Conservation (phyloP, 2,888 invertebrate species). For the Drosophila melanosoma region DNA sequence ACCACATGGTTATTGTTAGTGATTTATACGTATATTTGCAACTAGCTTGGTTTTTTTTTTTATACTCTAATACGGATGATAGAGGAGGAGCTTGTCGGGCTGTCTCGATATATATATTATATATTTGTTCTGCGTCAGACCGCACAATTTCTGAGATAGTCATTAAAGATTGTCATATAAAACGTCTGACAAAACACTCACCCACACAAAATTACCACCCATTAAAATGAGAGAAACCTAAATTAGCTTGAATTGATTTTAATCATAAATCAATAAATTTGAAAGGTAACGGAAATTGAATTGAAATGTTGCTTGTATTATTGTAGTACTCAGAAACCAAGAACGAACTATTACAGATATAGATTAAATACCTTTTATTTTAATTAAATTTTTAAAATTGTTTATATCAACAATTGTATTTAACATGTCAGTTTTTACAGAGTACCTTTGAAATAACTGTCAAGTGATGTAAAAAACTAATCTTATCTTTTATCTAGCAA, state of each 20-base stretch:
- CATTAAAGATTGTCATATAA: neutral
- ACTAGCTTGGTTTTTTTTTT: neutral
- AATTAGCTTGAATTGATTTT: neutral
- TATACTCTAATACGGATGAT: neutral
- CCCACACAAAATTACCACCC: neutral
- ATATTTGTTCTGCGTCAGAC: neutral
- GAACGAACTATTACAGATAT: neutral
- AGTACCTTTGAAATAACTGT: neutral
- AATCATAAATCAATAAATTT: neutral
- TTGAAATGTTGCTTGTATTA: neutral
- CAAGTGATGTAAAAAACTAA: neutral
- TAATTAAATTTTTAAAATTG: neutral
- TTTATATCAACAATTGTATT: neutral
- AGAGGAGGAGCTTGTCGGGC: neutral
- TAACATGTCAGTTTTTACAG: neutral
- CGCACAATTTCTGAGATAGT: neutral
- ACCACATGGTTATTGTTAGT: slow-evolving; percentile 22
- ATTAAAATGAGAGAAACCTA: neutral
- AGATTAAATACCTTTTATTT: rapidly evolving
- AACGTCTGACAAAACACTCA: neutral
- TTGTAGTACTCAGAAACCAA: neutral
- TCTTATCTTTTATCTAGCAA: neutral
- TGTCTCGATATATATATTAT: neutral
- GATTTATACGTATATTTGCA: slow-evolving; percentile 2
- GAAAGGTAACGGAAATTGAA: neutral